Evolutionary conservation across 1,140 invertebrate species (phyloP).

Genomic region (Sinella curviseta): DNA sequence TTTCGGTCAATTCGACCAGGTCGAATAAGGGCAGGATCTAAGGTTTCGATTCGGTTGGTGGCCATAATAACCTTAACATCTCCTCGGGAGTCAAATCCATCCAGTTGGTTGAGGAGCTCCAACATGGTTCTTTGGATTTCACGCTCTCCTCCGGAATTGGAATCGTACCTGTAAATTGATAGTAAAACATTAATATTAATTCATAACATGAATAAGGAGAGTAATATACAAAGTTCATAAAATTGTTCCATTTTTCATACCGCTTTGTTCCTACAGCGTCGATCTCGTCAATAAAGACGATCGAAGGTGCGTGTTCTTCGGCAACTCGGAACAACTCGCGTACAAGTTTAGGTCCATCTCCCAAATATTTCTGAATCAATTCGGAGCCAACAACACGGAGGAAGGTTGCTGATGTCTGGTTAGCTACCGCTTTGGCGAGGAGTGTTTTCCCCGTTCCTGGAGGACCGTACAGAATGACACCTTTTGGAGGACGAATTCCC

Average conservation of each 20-base stretch:
- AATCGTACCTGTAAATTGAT: slow-evolving; percentile 72
- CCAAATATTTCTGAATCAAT: slow-evolving; percentile 98
- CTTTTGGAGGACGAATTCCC: slow-evolving; percentile 99
- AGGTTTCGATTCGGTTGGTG: slow-evolving; percentile 97
- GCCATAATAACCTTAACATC: slow-evolving; percentile 99
- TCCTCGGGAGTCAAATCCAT: slow-evolving; percentile 96
- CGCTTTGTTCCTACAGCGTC: slow-evolving; percentile 99
- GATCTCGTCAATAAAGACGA: slow-evolving; percentile 99
- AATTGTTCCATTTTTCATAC: slow-evolving; percentile 23
- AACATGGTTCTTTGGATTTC: slow-evolving; percentile 99
- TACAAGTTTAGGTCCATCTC: slow-evolving; percentile 98
- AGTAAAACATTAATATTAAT: background rate
- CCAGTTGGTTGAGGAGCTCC: slow-evolving; percentile 96
- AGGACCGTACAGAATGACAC: slow-evolving; percentile 97
- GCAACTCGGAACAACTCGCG: slow-evolving; percentile 96
- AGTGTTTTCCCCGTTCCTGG: slow-evolving; percentile 98
- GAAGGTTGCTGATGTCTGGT: slow-evolving; percentile 99
- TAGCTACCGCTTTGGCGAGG: slow-evolving; percentile 97
- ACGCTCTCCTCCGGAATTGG: slow-evolving; percentile 97
- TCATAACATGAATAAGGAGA: background rate
- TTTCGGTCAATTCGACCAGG: slow-evolving; percentile 98
- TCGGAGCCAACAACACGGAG: slow-evolving; percentile 97
- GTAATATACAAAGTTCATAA: background rate
- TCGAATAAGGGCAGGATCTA: slow-evolving; percentile 97
- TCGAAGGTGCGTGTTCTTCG: slow-evolving; percentile 98